A percentile compares a stretch with the other conserved stretches of the same genome.
Evolutionary conservation across 2,113 vertebrate genomes (phyloP).

Genomic region (Rhinogobius similis): DNA sequence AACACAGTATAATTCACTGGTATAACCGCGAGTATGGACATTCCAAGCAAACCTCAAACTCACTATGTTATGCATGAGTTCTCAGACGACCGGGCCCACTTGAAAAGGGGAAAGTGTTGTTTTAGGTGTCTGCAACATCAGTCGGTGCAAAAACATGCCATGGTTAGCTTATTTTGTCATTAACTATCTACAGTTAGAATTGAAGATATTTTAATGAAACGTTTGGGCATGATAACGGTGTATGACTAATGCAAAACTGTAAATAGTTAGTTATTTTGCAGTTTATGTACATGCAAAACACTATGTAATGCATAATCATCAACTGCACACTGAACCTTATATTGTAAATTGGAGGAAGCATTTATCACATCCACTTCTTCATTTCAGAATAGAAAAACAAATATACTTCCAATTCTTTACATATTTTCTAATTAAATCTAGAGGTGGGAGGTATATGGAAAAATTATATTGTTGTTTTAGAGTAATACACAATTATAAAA

Average conservation of each 20-base stretch:
- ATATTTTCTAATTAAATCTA: no score
- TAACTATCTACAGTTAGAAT: neutral
- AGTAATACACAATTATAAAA: no score
- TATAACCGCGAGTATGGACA: conserved; percentile 8
- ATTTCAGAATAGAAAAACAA: no score
- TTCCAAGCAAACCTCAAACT: conserved; percentile 32
- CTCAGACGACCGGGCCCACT: conserved; percentile 29
- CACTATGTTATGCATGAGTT: conserved; percentile 27
- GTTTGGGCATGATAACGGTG: neutral
- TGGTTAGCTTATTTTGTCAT: neutral
- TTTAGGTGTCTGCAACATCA: conserved; percentile 50
- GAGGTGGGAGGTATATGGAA: no score
- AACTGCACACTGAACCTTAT: no score
- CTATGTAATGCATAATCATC: no score
- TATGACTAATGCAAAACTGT: no score
- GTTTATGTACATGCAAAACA: neutral
- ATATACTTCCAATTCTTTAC: no score
- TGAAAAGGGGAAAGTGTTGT: conserved; percentile 37
- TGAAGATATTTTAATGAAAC: neutral
- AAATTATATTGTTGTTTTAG: no score
- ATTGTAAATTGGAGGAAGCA: no score
- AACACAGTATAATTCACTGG: conserved; percentile 14
- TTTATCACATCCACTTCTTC: no score
- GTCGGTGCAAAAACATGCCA: neutral
- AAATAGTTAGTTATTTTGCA: no score